Evolutionary conservation across 2,888 invertebrate species (phyloP), one percentile per base, ranked within the genome.

Genomic region (Mythimna lalbum): DNA sequence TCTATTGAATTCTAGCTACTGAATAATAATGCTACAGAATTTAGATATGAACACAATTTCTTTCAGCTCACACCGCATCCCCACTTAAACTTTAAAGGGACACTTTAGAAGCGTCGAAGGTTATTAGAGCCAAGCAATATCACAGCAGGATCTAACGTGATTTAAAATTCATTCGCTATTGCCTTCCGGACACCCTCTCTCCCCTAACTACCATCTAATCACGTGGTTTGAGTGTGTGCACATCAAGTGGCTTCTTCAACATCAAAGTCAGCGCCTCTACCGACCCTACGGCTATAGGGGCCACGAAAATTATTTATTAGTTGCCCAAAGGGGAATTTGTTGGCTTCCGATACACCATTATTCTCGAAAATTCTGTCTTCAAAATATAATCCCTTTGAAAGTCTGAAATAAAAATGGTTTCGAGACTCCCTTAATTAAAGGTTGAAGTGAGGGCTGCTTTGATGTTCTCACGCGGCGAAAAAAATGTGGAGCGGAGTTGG

Each of bases 241-340:
- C 89, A 90, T 89, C 90, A 91, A 94, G 93, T 92, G 91, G 91
- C 92, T 92, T 92, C 93, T 92, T 87, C 89, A 89, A 94, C 93
- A 93, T 94, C 94, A 95, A 95, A 95, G 92, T 66, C 85, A 66
- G 85, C 88, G 87, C 88, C 81, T 87, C 78, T 71, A 68, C 75
- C 70, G 82, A 79, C 86, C 86, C 83, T 78, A 62, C 73, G 76
- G 75, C 69, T 76, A 81, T 76, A 68, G 84, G 88, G 90, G 87
- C 83, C 85, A 87, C 83, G 86, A 90, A 92, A 90, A 91, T 92
- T 89, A 92, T 91, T 92, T 93, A 92, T 93, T 91, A 92, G 90
- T 90, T 85, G 79, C 88, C 87, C 79, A 89, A 92, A 90, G 89
- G 85, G 85, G 84, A 87, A 87, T 89, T 87, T 61, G 74, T 81